A percentile compares a stretch with the other conserved stretches of the same genome.
phyloP scores from a whole-genome alignment of 2,888 invertebrate genomes.

The Chrysolina haemoptera region DNA sequence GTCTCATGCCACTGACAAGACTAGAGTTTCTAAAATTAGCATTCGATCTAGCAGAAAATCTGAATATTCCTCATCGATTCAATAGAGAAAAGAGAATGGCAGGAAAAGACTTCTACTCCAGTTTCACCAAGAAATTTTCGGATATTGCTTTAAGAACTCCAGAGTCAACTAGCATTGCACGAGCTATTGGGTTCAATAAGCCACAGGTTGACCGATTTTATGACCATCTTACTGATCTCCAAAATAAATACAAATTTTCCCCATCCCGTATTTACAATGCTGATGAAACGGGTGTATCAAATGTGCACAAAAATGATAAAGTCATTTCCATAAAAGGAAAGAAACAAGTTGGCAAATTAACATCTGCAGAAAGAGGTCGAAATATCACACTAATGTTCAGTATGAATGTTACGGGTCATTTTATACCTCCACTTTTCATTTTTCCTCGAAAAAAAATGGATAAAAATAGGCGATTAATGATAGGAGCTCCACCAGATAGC shows the following conservation, averaged over 20 bases:
- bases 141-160: too few species aligned
- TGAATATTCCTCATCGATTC: too few species aligned
- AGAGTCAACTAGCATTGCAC: too few species aligned
- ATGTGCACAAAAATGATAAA: constrained; percentile 64
- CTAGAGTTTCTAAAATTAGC: too few species aligned
- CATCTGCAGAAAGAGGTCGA: constrained; percentile 62
- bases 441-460: constrained; percentile 62
- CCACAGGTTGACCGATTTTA: constrained; percentile 29
- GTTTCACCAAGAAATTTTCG: too few species aligned
- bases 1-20: too few species aligned
- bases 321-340: constrained; percentile 62
- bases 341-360: constrained; percentile 64
- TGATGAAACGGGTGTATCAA: constrained; percentile 67
- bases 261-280: constrained; percentile 49
- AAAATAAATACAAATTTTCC: constrained; percentile 40
- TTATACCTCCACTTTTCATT: constrained; percentile 63
- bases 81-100: too few species aligned
- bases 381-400: constrained; percentile 62
- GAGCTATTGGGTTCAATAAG: too few species aligned
- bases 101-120: too few species aligned
- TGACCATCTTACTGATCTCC: constrained; percentile 26
- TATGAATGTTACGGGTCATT: constrained; percentile 60
- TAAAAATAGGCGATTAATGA: constrained; percentile 55
- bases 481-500: constrained; percentile 62
- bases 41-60: too few species aligned